Base-by-base conservation (phyloP, 1,140 invertebrate species). In the Radopholus similis region DNA sequence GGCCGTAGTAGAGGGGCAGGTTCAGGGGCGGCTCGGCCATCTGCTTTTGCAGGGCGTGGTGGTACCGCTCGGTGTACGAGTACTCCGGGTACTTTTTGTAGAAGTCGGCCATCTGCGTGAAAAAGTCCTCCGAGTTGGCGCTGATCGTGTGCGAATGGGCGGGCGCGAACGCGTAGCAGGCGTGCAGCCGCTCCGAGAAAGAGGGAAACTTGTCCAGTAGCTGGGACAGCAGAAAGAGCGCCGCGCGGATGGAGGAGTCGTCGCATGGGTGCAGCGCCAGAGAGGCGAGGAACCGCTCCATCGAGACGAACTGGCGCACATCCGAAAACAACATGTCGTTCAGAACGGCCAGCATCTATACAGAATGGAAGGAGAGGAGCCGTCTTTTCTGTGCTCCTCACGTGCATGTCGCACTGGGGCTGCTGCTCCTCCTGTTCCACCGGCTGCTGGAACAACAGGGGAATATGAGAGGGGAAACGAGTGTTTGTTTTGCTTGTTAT, bases 121-220 rank as follows among this genome's bases (percentile, higher is more conserved):
- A 73, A 42, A 64, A 73, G 15, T 73, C 72, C 28, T 72, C 73
- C 4, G 72, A 75, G 15, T 73, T 73, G n/a, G 72, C 28, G 26
- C 15, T 49, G 23, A 54, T 51, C 13, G 54, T 47, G 26, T 64
- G 55, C 23, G 68, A 57, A 37, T 72, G 42, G 21, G 53, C 13
- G 5, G 67, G 64, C 8, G 67, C 64, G 51, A 69, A 69, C 28
- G 30, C 37, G 38, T 35, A 69, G 53, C 56, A 70, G 18, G 35
- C 47, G 42, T 72, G 66, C 34, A 70, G 53, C 18, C 68, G 32
- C 23, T 72, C 54, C n/a, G 56, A 23, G 30, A 70, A 53, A n/a
- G 56, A 55, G 11, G 65, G 40, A 42, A 59, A 56, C 30, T 70
- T 57, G 2, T 53, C 57, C 9, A 64, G 51, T 5, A 70, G 53